Percentiles rank a stretch among this genome's conserved stretches.
Evolutionary conservation across 92 coral and sea anemone species (phyloP).

Genomic region (Virgularia gustaviana): DNA sequence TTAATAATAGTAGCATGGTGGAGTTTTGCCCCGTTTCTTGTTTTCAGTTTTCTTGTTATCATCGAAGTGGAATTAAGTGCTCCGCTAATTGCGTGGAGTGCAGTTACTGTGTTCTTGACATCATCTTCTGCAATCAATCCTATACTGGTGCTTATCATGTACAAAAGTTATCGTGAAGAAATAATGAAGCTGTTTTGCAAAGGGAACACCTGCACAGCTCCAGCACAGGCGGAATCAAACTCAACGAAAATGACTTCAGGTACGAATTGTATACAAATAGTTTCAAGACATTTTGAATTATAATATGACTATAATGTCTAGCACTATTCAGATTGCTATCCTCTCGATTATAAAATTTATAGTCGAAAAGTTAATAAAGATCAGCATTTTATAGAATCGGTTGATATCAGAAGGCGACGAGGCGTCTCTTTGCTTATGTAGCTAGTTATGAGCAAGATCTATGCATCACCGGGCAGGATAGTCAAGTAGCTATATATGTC

Average conservation of each 20-base stretch:
- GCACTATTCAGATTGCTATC: too few relatives aligned
- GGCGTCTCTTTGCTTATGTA: too few relatives aligned
- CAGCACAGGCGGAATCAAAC: not conserved
- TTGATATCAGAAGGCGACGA: too few relatives aligned
- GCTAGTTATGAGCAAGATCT: too few relatives aligned
- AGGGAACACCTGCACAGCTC: not conserved
- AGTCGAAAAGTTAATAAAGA: too few relatives aligned
- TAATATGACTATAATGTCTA: too few relatives aligned
- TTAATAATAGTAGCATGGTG: constrained; percentile 19
- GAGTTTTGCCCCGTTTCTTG: constrained; percentile 14
- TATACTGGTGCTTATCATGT: constrained; percentile 10
- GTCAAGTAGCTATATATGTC: too few relatives aligned
- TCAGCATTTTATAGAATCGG: too few relatives aligned
- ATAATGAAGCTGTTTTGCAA: not conserved
- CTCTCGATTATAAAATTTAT: too few relatives aligned
- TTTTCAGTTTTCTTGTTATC: not conserved
- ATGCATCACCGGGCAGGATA: too few relatives aligned
- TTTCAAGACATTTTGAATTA: too few relatives aligned
- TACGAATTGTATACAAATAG: too few relatives aligned
- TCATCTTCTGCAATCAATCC: constrained; percentile 23
- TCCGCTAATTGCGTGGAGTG: not conserved
- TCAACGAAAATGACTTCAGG: not conserved
- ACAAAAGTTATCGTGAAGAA: constrained; percentile 14
- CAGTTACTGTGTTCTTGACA: not conserved
- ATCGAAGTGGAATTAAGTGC: not conserved